Evolutionary conservation across 2,888 invertebrate species (phyloP).

Genomic region (Plagiodera versicolora): DNA sequence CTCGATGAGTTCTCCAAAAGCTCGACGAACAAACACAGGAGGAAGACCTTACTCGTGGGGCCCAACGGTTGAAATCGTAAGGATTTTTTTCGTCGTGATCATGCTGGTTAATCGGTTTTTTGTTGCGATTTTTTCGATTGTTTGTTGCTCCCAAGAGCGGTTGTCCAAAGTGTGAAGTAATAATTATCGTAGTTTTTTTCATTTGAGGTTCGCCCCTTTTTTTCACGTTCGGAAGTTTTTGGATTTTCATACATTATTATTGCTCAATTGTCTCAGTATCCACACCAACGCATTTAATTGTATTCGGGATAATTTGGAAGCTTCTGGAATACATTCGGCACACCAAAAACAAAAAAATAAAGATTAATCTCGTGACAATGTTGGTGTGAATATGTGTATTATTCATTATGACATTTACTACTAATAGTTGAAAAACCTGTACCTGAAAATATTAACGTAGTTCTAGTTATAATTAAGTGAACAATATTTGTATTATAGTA

Average conservation of each 20-base stretch:
- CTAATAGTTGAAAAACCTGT: slow-evolving; percentile 37
- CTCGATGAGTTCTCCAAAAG: slow-evolving; percentile 41
- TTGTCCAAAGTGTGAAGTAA: slow-evolving; percentile 26
- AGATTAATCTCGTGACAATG: slow-evolving; percentile 5
- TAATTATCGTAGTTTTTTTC: slow-evolving; percentile 21
- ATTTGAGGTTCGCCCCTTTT: slow-evolving; percentile 2
- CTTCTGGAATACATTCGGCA: neutral
- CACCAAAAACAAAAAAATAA: too few species aligned
- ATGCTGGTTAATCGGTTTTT: too few species aligned
- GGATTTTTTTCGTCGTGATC: too few species aligned
- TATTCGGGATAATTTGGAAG: neutral
- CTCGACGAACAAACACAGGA: slow-evolving; percentile 36
- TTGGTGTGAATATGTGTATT: slow-evolving; percentile 26
- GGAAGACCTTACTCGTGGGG: slow-evolving; percentile 46
- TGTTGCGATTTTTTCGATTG: neutral
- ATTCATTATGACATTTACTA: slow-evolving; percentile 10
- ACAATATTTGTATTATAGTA: slow-evolving; percentile 31
- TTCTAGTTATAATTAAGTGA: slow-evolving; percentile 39
- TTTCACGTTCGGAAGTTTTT: slow-evolving; percentile 13
- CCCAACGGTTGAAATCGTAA: slow-evolving; percentile 49
- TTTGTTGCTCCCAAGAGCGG: slow-evolving; percentile 20
- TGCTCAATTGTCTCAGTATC: slow-evolving; percentile 23
- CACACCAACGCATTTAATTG: slow-evolving; percentile 17
- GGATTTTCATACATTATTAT: slow-evolving; percentile 22
- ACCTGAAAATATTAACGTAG: slow-evolving; percentile 45